Conservation (phyloP, 2,797 vertebrate species). For the Rhynchonycteris naso region DNA sequence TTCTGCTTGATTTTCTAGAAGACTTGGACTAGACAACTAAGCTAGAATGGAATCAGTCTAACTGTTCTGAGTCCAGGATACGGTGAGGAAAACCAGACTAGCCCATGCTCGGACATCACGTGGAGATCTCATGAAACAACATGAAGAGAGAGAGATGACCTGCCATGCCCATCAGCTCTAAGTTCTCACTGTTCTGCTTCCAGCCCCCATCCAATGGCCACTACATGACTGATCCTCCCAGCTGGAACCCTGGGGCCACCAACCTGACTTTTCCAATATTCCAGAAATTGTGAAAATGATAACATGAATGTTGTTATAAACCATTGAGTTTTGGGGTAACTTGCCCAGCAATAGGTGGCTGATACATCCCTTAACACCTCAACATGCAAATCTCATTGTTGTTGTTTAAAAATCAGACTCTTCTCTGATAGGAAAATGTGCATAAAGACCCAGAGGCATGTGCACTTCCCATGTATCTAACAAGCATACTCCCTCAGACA, state of each 20-base stretch:
- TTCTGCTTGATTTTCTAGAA: not conserved
- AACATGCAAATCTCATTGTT: not conserved
- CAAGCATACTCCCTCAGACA: not conserved
- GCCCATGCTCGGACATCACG: not conserved
- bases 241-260: accelerated
- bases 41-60: not conserved
- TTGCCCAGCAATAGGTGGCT: not conserved
- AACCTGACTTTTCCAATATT: not conserved
- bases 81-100: not conserved
- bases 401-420: not conserved
- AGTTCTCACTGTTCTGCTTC: not conserved
- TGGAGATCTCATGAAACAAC: not conserved
- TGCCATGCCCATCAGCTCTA: accelerated
- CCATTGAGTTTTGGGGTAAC: not conserved
- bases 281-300: not conserved
- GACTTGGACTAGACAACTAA: not conserved
- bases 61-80: not conserved
- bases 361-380: not conserved
- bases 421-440: not conserved
- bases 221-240: not conserved
- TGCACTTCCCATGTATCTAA: not conserved
- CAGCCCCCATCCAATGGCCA: not conserved
- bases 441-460: not conserved
- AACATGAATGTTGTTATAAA: not conserved
- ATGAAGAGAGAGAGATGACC: not conserved